A percentile compares a stretch with the other conserved stretches of the same genome.
phyloP scores from a whole-genome alignment of 2,888 invertebrate genomes.

The Lycophotia porphyrea region DNA sequence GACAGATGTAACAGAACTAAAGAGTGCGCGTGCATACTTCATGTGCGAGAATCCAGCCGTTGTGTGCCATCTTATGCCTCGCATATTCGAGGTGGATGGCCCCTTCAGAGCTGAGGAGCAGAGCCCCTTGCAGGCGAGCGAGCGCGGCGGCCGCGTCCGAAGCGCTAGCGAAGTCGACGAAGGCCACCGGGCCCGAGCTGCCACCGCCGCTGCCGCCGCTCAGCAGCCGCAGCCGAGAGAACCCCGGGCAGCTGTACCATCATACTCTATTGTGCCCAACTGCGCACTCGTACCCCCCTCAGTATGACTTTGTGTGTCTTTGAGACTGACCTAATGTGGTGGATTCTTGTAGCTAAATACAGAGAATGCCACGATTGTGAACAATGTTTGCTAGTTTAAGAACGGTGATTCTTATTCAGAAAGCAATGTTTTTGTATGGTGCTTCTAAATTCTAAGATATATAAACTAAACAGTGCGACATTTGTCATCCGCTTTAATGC shows the following conservation, averaged over 20 bases:
- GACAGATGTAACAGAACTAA: slow-evolving; percentile 56
- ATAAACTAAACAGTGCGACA: slow-evolving; percentile 50
- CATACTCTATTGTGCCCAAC: slow-evolving; percentile 82
- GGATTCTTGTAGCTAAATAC: slow-evolving; percentile 55
- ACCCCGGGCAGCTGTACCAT: slow-evolving; percentile 98
- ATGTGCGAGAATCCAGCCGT: slow-evolving; percentile 90
- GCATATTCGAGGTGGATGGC: slow-evolving; percentile 99
- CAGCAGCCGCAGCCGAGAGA: slow-evolving; percentile 99
- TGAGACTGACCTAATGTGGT: slow-evolving; percentile 55
- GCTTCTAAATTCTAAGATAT: slow-evolving; percentile 53
- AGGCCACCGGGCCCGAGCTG: slow-evolving; percentile 96
- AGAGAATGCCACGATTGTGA: slow-evolving; percentile 53
- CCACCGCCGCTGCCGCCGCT: slow-evolving; percentile 92
- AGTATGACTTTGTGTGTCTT: slow-evolving; percentile 67
- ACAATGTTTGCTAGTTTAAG: slow-evolving; percentile 36
- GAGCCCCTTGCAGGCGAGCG: slow-evolving; percentile 98
- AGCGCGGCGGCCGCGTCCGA: slow-evolving; percentile 97
- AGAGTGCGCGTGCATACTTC: slow-evolving; percentile 89
- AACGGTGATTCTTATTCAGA: slow-evolving; percentile 42
- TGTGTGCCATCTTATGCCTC: slow-evolving; percentile 98
- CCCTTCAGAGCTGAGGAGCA: slow-evolving; percentile 98
- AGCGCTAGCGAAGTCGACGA: slow-evolving; percentile 99
- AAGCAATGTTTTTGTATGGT: slow-evolving; percentile 50
- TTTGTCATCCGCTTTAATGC: slow-evolving; percentile 53
- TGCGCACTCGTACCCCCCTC: slow-evolving; percentile 82